A percentile compares a stretch with the other conserved stretches of the same genome.
Conservation (phyloP, 1,140 invertebrate species). For the Leptonema lineaticorne region DNA sequence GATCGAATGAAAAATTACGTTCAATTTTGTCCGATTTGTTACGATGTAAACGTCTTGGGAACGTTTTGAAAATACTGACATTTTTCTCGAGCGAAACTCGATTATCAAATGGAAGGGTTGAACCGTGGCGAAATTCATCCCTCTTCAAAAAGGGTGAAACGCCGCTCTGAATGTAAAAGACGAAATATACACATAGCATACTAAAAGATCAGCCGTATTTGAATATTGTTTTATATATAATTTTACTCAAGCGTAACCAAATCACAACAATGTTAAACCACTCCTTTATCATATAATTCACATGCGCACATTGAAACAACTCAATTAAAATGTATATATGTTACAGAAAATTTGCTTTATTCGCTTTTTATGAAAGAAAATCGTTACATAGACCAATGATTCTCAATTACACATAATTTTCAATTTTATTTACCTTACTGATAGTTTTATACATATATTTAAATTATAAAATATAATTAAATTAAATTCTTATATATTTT, state of each 20-base stretch:
- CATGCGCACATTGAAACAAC: neutral
- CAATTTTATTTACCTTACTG: too few species aligned
- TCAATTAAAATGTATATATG: neutral
- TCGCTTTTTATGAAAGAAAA: too few species aligned
- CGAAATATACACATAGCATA: constrained; percentile 25
- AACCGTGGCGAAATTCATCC: constrained; percentile 33
- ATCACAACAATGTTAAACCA: neutral
- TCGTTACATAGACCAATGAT: too few species aligned
- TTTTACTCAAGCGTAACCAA: constrained; percentile 18
- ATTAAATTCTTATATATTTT: too few species aligned
- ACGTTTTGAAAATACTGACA: constrained; percentile 21
- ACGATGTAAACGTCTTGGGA: neutral
- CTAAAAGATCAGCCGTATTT: constrained; percentile 4
- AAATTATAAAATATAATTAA: too few species aligned
- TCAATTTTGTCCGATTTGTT: neutral
- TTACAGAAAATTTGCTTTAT: neutral
- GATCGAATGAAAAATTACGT: neutral
- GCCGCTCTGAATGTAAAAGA: constrained; percentile 23
- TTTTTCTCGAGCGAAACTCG: constrained; percentile 21
- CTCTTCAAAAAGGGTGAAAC: constrained; percentile 38
- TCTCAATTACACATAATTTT: too few species aligned
- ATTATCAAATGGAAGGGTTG: constrained; percentile 31
- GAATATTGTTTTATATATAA: constrained; percentile 16
- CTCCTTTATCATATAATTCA: neutral
- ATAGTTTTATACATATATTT: too few species aligned